phyloP scores from a whole-genome alignment of 2,888 invertebrate genomes.

The Meghimatium bilineatum region DNA sequence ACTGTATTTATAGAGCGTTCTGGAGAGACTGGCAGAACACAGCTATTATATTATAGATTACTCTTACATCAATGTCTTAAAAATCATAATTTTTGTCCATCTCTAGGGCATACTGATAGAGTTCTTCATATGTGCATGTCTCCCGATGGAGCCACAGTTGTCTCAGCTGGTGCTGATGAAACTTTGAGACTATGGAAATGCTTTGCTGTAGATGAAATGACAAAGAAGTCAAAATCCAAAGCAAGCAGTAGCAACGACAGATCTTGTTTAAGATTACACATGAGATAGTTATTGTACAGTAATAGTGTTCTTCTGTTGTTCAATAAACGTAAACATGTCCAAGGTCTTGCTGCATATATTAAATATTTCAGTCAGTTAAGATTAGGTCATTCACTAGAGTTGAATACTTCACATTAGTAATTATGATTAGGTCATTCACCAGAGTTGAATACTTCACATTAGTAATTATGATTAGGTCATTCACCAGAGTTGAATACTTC shows the following conservation, averaged over 20 bases:
- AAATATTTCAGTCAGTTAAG: no score
- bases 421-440: no score
- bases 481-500: no score
- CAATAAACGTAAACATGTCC: background rate
- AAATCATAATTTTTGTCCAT: background rate
- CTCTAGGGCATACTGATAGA: slow-evolving; percentile 89
- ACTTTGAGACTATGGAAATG: slow-evolving; percentile 97
- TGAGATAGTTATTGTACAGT: slow-evolving; percentile 17
- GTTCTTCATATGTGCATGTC: slow-evolving; percentile 94
- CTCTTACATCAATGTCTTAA: background rate
- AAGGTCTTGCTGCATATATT: no score
- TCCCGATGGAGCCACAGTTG: slow-evolving; percentile 93
- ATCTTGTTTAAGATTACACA: slow-evolving; percentile 47
- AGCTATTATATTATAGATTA: no score
- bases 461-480: no score
- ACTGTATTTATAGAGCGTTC: no score
- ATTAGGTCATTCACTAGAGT: no score
- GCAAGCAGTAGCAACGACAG: slow-evolving; percentile 56
- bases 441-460: no score
- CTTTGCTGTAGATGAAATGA: slow-evolving; percentile 80
- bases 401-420: no score
- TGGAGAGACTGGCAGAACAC: no score
- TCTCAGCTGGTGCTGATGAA: slow-evolving; percentile 97
- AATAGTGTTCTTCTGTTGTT: background rate
- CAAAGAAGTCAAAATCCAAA: slow-evolving; percentile 66